Percentiles rank a stretch among this genome's conserved stretches.
phyloP scores from a whole-genome alignment of 2,888 invertebrate species.

The Monochamus alternatus region DNA sequence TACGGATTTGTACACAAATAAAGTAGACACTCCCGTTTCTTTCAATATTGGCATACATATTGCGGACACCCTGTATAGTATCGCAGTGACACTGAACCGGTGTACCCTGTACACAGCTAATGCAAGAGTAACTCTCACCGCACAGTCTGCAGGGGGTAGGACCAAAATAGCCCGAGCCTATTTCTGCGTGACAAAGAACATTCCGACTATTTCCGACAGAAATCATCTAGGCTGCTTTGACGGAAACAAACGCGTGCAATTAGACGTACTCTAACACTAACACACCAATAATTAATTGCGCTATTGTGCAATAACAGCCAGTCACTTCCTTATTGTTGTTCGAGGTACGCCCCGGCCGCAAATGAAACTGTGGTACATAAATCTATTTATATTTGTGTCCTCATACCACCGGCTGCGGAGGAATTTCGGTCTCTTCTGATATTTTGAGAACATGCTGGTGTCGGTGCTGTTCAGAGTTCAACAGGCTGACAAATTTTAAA shows the following conservation, averaged over 20 bases:
- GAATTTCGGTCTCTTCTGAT: background rate
- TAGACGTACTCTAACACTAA: background rate
- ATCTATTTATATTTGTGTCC: constrained; percentile 7
- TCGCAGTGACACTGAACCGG: background rate
- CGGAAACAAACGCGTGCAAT: background rate
- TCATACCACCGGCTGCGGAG: background rate
- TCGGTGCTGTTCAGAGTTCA: background rate
- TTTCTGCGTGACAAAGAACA: constrained; percentile 3
- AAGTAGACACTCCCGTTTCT: no score
- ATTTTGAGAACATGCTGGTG: background rate
- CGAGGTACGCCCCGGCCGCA: background rate
- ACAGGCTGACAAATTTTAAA: no score
- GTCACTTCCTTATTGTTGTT: constrained; percentile 2
- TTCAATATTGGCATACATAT: no score
- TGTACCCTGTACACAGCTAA: background rate
- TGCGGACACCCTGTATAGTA: no score
- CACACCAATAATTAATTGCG: constrained; percentile 2
- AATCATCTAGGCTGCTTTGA: background rate
- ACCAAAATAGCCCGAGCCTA: constrained; percentile 2
- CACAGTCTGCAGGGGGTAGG: background rate
- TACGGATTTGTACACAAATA: no score
- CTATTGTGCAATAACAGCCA: background rate
- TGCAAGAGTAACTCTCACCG: background rate
- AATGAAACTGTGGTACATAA: background rate
- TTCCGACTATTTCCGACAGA: background rate